Base-by-base conservation (phyloP, 1,140 invertebrate genomes). In the Brachionus rotundiformis region DNA sequence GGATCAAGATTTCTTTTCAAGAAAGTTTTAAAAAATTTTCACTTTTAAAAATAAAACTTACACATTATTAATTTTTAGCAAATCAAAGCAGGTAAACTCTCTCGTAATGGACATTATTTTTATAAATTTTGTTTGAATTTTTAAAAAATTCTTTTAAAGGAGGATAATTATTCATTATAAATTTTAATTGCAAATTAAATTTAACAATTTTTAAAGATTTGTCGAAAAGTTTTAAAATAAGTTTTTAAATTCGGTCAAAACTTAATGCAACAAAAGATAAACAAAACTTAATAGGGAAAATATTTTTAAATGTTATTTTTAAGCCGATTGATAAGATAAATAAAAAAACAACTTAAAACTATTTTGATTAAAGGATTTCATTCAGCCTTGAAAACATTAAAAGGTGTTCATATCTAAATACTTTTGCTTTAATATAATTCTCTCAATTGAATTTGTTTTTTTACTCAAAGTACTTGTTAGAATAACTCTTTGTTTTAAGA, bases 41-140 rank as follows among this genome's bases (percentile, higher is more conserved):
- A n/a, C n/a, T n/a, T n/a, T n/a, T n/a, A n/a, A n/a, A n/a, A n/a
- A n/a, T n/a, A n/a, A 65, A 36, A 92, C 93, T 91, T 91, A 95
- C 93, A 97, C 94, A 86, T 94, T 95, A 87, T 98, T 98, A 87
- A 96, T 97, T 89, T 92, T 94, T 85, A 98, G 94, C 87, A 98
- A 91, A 90, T 98, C 96, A 16, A 79, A 79, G 29, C 76, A 79
- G 16, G 76, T 79, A 31, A 79, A 79, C 25, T 79, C 76, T 79
- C 76, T 79, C 8, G 59, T 79, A 59, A 79, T 79, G 31, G 76
- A 79, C 76, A 79, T 79, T 44, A 10, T 77, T 19, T 10, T 19
- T 13, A 27, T 27, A 27, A 19, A 68, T 68, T 19, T 36, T 16
- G 19, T 19, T 16, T 4, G 29, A 27, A 33, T 29, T 63, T 63